Evolutionary conservation across 2,888 invertebrate genomes (phyloP), one percentile per base, ranked within the genome.

Genomic region (Phengaris alcon): DNA sequence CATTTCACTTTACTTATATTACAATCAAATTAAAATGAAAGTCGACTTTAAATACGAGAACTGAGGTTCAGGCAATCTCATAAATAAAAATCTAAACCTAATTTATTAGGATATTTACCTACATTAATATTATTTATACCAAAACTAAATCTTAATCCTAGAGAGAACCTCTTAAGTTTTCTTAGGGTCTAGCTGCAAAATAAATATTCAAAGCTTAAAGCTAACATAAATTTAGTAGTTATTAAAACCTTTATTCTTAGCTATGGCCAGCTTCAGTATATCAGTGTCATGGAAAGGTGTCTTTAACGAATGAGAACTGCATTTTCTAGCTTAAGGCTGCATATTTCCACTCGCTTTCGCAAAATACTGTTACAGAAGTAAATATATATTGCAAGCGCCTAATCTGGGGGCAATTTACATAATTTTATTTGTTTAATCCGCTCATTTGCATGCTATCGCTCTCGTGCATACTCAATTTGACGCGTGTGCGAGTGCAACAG

Each of bases 221-320:
- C 64, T 64, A 22, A 35, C 64, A 72, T 72, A 72, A 72, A 72
- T 72, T 72, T 54, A 12, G 35, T 72, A 72, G 72, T 72, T 72
- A 72, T 72, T 72, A 52, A 70, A 72, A 35, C 54, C 52, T 72
- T 72, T 72, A 72, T 72, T 64, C 72, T 35, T 51, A 52, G 51
- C 51, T 72, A 72, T 54, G 72, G 55, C 75, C 48, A 48, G 55
- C 74, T 75, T 68, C 69, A 69, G 44, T 69, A 22, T 75, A 57
- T 75, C 75, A 75, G 55, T 75, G 75, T 75, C 75, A 75, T 22
- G 75, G 48, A 70, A 75, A 75, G 55, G 69, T 70, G 55, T 46
- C 69, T 69, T 74, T 68, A 74, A 74, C 68, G 52, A 74, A 74
- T 74, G 74, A 52, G 68, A 51, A 52, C 15, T 54, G 52, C 55